phyloP scores from a whole-genome alignment of 2,113 vertebrate species.

The Garra rufa region DNA sequence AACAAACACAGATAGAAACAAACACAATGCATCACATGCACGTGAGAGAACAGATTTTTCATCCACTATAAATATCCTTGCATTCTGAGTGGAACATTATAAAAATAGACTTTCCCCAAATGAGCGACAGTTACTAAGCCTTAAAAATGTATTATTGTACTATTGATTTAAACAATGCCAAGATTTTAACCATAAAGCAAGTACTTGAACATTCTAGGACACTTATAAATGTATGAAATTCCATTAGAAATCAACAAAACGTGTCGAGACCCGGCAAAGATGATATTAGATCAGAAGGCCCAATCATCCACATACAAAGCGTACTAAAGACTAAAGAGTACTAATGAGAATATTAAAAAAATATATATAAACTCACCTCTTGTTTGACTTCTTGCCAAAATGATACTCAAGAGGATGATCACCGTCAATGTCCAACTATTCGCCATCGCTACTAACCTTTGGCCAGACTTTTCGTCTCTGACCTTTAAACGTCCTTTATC shows the following conservation, averaged over 20 bases:
- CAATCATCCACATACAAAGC: background rate
- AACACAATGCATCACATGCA: constrained; percentile 6
- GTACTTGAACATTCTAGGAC: background rate
- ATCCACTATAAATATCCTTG: background rate
- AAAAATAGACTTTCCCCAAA: background rate
- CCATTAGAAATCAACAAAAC: background rate
- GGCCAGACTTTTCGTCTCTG: constrained; percentile 14
- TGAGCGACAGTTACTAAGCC: background rate
- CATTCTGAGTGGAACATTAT: background rate
- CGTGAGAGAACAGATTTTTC: constrained; percentile 10
- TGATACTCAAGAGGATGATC: constrained; percentile 34
- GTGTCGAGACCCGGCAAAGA: background rate
- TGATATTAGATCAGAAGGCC: background rate
- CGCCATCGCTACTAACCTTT: constrained; percentile 43
- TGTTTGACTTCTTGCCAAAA: constrained; percentile 39
- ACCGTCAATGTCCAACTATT: constrained; percentile 18
- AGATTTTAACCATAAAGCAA: background rate
- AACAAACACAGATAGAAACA: constrained; percentile 33
- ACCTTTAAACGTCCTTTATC: constrained; percentile 51
- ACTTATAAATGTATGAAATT: background rate
- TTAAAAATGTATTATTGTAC: background rate
- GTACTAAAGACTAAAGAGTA: background rate
- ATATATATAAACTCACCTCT: constrained; percentile 63
- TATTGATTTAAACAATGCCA: background rate
- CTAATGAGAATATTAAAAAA: background rate